Evolutionary conservation across 2,888 invertebrate species (phyloP), one percentile per base, ranked within the genome.

Genomic region (Endotricha flammealis): DNA sequence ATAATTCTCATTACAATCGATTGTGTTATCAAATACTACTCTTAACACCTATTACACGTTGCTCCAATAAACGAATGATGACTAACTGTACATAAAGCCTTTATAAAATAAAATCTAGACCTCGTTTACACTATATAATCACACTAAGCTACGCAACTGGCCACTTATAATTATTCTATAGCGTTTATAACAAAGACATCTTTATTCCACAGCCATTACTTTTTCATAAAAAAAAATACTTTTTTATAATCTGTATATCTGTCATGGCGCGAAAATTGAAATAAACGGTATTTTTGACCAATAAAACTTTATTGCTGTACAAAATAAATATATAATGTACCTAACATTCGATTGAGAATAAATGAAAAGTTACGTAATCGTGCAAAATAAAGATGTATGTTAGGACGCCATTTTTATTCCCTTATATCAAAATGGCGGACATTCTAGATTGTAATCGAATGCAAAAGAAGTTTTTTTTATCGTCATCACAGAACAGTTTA

Each of bases 41-140:
- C 70, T 77, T 80, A 79, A 80, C 74, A 80, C 64, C 65, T 78
- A 78, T 64, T 70, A 74, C 63, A 70, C 70, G 57, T 63, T 74
- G 70, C 64, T 64, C 59, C 69, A 59, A 66, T 69, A 73, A 82
- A 80, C 60, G 57, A 78, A 79, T 75, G 61, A 70, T 65, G 69
- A 58, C 47, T 82, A 80, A 72, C 83, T 85, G 82, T 85, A 85
- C 85, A 85, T 75, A 75, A 82, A 80, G 80, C 76, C 65, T 73
- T 76, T 79, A 79, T 69, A 80, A 83, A 85, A 79, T 80, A 82
- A 83, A 81, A 78, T 75, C 73, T 81, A 82, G 62, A 66, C 62
- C 66, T 78, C 58, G 50, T 67, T 71, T 65, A 73, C 53, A 66
- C 75, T 80, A 75, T 62, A 28, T 43, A 69, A 68, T 75, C 71